phyloP scores from a whole-genome alignment of 2,888 invertebrate species.

The Amitus sp. region DNA sequence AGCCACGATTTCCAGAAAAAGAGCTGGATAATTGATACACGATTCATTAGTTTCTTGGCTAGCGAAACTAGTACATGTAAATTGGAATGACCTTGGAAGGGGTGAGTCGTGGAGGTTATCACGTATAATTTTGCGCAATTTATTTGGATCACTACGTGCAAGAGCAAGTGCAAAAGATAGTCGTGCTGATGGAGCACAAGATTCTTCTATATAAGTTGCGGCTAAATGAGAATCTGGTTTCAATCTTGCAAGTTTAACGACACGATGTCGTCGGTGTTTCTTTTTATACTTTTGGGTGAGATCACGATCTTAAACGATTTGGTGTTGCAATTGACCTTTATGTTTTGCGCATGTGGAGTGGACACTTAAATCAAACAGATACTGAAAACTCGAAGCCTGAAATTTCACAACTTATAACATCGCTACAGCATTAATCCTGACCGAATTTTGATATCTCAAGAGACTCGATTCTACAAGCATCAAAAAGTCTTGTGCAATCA shows the following conservation, averaged over 20 bases:
- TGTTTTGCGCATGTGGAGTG: no score
- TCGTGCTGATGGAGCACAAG: slow-evolving; percentile 36
- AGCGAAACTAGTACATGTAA: background rate
- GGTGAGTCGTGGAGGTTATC: slow-evolving; percentile 6
- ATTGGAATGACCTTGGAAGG: slow-evolving; percentile 2
- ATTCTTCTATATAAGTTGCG: slow-evolving; percentile 31
- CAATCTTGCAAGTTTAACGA: slow-evolving; percentile 12
- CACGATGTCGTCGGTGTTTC: slow-evolving; percentile 45
- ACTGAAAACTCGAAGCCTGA: no score
- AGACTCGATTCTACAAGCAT: no score
- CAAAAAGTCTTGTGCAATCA: no score
- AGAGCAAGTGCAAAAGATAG: slow-evolving; percentile 12
- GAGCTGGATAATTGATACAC: no score
- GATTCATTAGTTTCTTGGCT: background rate
- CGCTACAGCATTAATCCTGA: no score
- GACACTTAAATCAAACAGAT: no score
- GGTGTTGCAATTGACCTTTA: no score
- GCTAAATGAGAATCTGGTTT: slow-evolving; percentile 23
- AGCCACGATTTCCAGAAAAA: background rate
- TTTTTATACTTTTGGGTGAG: slow-evolving; percentile 52
- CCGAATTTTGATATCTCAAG: no score
- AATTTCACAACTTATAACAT: no score
- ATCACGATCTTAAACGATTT: no score
- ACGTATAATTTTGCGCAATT: background rate
- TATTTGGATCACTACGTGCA: slow-evolving; percentile 3